A percentile compares a stretch with the other conserved stretches of the same genome.
Evolutionary conservation across 2,888 invertebrate species (phyloP).

Genomic region (Tachina fera): DNA sequence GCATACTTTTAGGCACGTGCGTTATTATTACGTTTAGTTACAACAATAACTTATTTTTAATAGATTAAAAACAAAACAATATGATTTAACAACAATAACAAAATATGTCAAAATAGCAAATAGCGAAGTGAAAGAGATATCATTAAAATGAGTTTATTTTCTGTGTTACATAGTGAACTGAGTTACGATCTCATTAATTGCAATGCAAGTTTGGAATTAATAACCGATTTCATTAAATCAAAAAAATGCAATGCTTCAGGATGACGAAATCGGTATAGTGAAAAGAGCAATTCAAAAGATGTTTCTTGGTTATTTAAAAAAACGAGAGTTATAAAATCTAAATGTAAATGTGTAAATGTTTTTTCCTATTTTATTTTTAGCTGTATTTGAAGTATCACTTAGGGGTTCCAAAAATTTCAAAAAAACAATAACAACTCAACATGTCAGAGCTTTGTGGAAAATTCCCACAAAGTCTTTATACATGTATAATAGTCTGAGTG

Average conservation of each 20-base stretch:
- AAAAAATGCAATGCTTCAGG: conserved; percentile 36
- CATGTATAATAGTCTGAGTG: too few species aligned
- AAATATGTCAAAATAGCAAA: neutral
- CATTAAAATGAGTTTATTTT: too few species aligned
- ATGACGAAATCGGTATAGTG: conserved; percentile 41
- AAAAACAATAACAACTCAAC: too few species aligned
- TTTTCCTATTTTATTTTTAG: neutral
- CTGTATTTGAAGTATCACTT: conserved; percentile 1
- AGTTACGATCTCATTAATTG: too few species aligned
- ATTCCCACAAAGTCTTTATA: too few species aligned
- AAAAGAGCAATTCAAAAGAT: conserved; percentile 4
- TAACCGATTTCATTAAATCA: conserved; percentile 40
- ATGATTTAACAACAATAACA: neutral
- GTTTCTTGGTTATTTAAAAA: neutral
- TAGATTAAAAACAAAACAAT: conserved; percentile 3
- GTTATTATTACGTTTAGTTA: neutral
- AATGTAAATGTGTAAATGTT: conserved; percentile 3
- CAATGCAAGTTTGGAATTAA: conserved; percentile 41
- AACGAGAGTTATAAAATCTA: neutral
- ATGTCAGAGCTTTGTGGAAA: too few species aligned
- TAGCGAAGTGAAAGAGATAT: too few species aligned
- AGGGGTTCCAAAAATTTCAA: too few species aligned
- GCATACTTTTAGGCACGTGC: too few species aligned
- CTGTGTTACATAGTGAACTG: too few species aligned
- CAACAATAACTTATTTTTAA: neutral